Evolutionary conservation across 2,113 vertebrate genomes (phyloP), one percentile per base, ranked within the genome.

Genomic region (Melozone crissalis): DNA sequence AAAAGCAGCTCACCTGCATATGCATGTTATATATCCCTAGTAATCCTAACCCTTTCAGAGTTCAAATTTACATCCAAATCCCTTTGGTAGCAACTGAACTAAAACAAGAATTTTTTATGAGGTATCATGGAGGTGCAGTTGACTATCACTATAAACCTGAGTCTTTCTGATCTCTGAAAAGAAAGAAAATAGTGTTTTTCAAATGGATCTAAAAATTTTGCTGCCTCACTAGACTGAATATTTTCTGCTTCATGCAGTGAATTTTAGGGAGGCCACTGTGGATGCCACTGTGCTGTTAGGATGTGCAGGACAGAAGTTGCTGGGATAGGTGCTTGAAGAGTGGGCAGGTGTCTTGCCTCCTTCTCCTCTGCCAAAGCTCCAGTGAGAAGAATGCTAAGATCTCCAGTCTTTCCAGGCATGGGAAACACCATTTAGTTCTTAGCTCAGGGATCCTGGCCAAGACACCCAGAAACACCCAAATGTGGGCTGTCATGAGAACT

Each of bases 21-120:
- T 46, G 62, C 31, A 26, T 63, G 87, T 52, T 68, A 92, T 79
- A 62, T 28, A 84, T 39, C 15, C 14, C 21, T 44, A 67, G 16
- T 37, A 93, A 66, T 74, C 63, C 63, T 78, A 43, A 51, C 18
- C 62, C 63, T 93, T 82, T 66, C 94, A 91, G 93, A 79, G 49
- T 49, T 71, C 43, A 90, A 95, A 87, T 92, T 61, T 67, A 58
- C 27, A 68, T 46, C 21, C 65, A 95, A 87, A 92, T 67, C 12
- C 55, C 71, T 87, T 79, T 96, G 72, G n/a, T 65, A 57, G 69
- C 79, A 67, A 63, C 33, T 83, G 49, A 92, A 66, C 11, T 18
- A 68, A 85, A 89, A 79, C 39, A 49, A 1, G 5, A 28, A 44
- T 10, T 87, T 73, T 82, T 89, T 15, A 30, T 65, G 37, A 37